A percentile compares a stretch with the other conserved stretches of the same genome.
These are phyloP conservation scores for Tympanuchus pallidicinctus DNA, from an alignment of 2,113 vertebrate species.

Conservation along the genomic window DNA sequence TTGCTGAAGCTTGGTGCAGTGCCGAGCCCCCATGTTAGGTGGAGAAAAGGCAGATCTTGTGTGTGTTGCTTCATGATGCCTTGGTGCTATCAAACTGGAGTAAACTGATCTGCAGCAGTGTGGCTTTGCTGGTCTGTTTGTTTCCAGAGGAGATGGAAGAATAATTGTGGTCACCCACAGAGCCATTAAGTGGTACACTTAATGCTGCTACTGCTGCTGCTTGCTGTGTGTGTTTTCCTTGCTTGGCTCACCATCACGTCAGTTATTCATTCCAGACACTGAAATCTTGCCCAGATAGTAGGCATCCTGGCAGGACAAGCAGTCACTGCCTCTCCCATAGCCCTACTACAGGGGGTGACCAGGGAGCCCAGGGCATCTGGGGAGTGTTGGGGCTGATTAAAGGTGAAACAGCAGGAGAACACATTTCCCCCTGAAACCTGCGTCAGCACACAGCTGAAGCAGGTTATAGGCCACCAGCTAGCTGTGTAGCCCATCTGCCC, in stretches of 20 bases:
- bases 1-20: accelerated
- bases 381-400: not conserved
- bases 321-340: not conserved
- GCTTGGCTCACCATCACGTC: slow-evolving; percentile 31
- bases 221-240: slow-evolving; percentile 29
- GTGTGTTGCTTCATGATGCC: not conserved
- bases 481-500: not conserved
- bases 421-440: not conserved
- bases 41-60: not conserved
- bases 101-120: not conserved
- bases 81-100: not conserved
- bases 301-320: not conserved
- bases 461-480: accelerated
- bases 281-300: not conserved
- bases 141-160: slow-evolving; percentile 19
- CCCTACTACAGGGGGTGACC: accelerated
- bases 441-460: not conserved
- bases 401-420: not conserved
- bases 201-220: not conserved
- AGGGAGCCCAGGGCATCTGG: accelerated
- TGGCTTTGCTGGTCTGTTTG: slow-evolving; percentile 36
- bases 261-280: slow-evolving; percentile 25
- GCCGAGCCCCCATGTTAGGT: accelerated
- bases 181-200: not conserved
- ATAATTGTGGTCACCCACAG: slow-evolving; percentile 67